These are phyloP conservation scores for Dendronephthya gigantea DNA, from an alignment of 64 coral and sea anemone genomes.

Conservation along the genomic window DNA sequence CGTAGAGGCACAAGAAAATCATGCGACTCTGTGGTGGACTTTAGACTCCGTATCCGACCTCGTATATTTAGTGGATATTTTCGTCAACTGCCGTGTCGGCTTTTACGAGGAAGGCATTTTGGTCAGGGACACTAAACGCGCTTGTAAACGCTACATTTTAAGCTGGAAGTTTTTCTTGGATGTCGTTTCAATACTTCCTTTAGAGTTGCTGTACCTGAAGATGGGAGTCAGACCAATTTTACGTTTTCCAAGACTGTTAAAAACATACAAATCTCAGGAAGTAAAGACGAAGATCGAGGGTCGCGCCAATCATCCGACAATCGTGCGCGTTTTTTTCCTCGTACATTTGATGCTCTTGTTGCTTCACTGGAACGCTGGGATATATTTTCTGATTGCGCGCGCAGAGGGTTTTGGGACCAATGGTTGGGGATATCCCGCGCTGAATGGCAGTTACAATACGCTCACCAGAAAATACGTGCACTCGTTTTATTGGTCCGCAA, in stretches of 20 bases:
- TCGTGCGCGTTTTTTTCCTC: conserved; percentile 78
- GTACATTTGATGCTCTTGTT: conserved; percentile 88
- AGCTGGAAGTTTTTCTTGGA: conserved; percentile 56
- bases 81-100: conserved; percentile 53
- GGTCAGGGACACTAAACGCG: conserved; percentile 42
- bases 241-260: conserved; percentile 65
- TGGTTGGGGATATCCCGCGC: conserved; percentile 65
- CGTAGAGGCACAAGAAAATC: conserved; percentile 51
- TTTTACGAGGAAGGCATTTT: conserved; percentile 82
- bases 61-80: conserved; percentile 66
- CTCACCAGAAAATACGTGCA: conserved; percentile 87
- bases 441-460: conserved; percentile 49
- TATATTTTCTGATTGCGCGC: conserved; percentile 71
- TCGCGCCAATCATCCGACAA: conserved; percentile 73
- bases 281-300: conserved; percentile 80
- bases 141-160: conserved; percentile 40
- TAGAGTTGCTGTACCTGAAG: conserved; percentile 55
- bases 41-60: conserved; percentile 79
- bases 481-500: conserved; percentile 87
- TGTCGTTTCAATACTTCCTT: conserved; percentile 57
- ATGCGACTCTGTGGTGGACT: conserved; percentile 49
- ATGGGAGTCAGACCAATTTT: conserved; percentile 55
- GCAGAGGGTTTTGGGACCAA: conserved; percentile 91
- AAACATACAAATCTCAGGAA: conserved; percentile 68
- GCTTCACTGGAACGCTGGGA: conserved; percentile 88